A percentile compares a stretch with the other conserved stretches of the same genome.
These are phyloP conservation scores for Smutsia temminckii DNA, from an alignment of 2,797 vertebrate genomes.

Conservation along the genomic window DNA sequence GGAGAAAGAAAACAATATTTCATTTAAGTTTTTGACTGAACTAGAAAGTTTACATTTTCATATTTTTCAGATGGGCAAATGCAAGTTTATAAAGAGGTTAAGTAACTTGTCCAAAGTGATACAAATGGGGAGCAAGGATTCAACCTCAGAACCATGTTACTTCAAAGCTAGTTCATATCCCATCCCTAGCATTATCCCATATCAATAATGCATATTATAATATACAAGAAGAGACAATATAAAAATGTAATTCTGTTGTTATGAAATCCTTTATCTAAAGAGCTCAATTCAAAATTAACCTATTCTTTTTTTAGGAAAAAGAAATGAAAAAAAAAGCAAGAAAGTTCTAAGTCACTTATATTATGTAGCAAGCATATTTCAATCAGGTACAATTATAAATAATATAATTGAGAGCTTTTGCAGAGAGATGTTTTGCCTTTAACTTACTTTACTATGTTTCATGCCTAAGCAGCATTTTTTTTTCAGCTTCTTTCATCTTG, in stretches of 20 bases:
- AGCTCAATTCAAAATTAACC: not conserved
- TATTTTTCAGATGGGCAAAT: not conserved
- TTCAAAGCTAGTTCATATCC: not conserved
- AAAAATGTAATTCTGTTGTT: not conserved
- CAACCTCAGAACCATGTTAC: not conserved
- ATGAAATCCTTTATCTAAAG: not conserved
- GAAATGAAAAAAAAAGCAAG: not conserved
- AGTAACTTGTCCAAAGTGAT: not conserved
- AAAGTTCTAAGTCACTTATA: not conserved
- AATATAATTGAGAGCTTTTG: not conserved
- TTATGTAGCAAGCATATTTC: not conserved
- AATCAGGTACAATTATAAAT: not conserved
- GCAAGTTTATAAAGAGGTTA: not conserved
- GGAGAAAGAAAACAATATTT: not conserved
- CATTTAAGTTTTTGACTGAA: conserved; percentile 35
- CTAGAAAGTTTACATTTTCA: not conserved
- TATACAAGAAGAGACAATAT: not conserved
- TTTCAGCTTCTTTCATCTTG: not conserved
- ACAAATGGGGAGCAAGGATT: not conserved
- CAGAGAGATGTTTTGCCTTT: not conserved
- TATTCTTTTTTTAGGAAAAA: not conserved
- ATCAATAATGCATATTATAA: not conserved
- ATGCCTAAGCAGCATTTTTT: not conserved
- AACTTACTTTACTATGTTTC: not conserved
- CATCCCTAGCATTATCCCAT: not conserved